These are phyloP conservation scores for Atrichornis clamosus DNA, from an alignment of 2,113 vertebrate species.

Conservation along the genomic window DNA sequence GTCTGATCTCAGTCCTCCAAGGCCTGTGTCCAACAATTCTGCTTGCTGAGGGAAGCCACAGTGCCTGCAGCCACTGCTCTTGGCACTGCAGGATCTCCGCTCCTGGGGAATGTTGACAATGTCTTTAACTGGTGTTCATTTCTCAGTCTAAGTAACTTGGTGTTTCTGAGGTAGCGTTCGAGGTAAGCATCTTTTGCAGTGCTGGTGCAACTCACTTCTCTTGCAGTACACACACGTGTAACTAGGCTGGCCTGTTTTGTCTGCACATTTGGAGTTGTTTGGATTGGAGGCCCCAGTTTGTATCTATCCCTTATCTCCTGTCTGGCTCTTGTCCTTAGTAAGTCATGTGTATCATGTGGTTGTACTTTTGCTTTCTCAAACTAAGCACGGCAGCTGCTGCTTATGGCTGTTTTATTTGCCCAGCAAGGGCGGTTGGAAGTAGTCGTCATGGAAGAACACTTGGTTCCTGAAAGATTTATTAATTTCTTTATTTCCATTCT, in stretches of 20 bases:
- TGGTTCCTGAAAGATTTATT: not conserved
- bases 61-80: not conserved
- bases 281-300: not conserved
- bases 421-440: not conserved
- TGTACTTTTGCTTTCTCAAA: not conserved
- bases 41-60: not conserved
- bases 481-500: not conserved
- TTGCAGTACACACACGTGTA: not conserved
- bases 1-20: not conserved
- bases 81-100: not conserved
- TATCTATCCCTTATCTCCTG: not conserved
- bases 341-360: not conserved
- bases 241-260: not conserved
- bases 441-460: not conserved
- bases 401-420: not conserved
- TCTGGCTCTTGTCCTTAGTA: not conserved
- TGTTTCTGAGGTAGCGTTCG: not conserved
- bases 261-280: not conserved
- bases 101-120: not conserved
- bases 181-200: not conserved
- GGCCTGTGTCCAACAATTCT: not conserved
- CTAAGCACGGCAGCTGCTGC: not conserved
- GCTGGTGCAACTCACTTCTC: not conserved
- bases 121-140: not conserved
- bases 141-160: not conserved